phyloP scores from a whole-genome alignment of 30 jellyfish, hydroid and myxozoan genomes.

The Cassiopea xamachana region DNA sequence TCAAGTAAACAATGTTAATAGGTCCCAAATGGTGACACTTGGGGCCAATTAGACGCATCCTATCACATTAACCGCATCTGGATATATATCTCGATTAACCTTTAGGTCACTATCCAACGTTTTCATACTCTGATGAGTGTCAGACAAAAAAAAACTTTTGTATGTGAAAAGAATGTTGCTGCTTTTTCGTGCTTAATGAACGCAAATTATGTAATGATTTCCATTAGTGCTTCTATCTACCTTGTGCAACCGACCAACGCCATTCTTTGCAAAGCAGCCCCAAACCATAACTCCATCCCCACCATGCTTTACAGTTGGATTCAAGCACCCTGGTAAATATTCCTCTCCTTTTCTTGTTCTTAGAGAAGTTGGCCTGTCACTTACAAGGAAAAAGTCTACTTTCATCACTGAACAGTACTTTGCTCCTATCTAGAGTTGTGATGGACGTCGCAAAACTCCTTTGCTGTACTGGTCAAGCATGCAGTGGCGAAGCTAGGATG shows the following conservation, averaged over 20 bases:
- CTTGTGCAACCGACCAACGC: constrained; percentile 10
- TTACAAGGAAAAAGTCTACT: neutral
- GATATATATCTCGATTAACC: too few species aligned
- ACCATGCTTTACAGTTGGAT: neutral
- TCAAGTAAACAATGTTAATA: too few species aligned
- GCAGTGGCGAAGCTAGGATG: too few species aligned
- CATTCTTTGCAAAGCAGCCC: constrained; percentile 11
- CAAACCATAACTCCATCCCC: constrained; percentile 40
- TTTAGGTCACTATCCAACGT: too few species aligned
- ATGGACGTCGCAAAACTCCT: neutral
- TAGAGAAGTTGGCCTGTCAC: neutral
- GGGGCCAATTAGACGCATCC: too few species aligned
- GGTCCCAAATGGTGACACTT: too few species aligned
- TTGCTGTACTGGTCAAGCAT: too few species aligned
- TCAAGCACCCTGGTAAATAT: neutral
- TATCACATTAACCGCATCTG: too few species aligned
- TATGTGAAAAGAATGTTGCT: too few species aligned
- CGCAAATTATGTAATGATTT: neutral
- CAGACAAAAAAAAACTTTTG: too few species aligned
- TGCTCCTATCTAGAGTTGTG: neutral
- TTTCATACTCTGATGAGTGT: too few species aligned
- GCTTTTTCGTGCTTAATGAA: too few species aligned
- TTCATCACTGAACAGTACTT: neutral
- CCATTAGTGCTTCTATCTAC: neutral
- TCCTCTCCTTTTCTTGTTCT: neutral